Percentiles rank a stretch among this genome's conserved stretches.
These are phyloP conservation scores for Camponotus vicinus DNA, from an alignment of 1,140 invertebrate species.

Conservation along the genomic window DNA sequence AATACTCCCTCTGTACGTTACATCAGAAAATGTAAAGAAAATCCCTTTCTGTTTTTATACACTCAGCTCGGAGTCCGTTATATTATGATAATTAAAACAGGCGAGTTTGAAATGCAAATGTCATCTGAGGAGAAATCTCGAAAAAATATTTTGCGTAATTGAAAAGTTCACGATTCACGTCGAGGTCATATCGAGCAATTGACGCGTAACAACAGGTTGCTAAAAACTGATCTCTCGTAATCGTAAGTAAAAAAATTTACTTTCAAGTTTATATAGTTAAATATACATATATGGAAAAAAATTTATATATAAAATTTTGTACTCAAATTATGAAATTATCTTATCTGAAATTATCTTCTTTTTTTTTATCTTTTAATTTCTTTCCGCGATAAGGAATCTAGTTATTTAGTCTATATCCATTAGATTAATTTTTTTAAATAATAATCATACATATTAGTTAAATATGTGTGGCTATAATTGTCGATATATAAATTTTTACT, in stretches of 20 bases:
- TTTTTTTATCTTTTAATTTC: slow-evolving; percentile 5
- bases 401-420: background rate
- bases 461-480: background rate
- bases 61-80: background rate
- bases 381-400: background rate
- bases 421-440: slow-evolving; percentile 1
- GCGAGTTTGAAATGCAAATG: slow-evolving; percentile 11
- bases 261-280: background rate
- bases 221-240: background rate
- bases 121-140: background rate
- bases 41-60: background rate
- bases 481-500: background rate
- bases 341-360: background rate
- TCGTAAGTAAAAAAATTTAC: background rate
- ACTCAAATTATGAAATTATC: background rate
- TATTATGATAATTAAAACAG: slow-evolving; percentile 13
- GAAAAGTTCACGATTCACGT: background rate
- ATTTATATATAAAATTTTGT: background rate
- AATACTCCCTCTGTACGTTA: background rate
- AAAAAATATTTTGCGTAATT: background rate
- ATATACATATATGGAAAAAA: background rate
- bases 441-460: background rate
- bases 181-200: background rate
- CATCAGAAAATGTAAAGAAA: background rate
- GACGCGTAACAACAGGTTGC: background rate